Base-by-base conservation (phyloP, 2,888 invertebrate genomes). In the Chaetogeoica ovagalla region DNA sequence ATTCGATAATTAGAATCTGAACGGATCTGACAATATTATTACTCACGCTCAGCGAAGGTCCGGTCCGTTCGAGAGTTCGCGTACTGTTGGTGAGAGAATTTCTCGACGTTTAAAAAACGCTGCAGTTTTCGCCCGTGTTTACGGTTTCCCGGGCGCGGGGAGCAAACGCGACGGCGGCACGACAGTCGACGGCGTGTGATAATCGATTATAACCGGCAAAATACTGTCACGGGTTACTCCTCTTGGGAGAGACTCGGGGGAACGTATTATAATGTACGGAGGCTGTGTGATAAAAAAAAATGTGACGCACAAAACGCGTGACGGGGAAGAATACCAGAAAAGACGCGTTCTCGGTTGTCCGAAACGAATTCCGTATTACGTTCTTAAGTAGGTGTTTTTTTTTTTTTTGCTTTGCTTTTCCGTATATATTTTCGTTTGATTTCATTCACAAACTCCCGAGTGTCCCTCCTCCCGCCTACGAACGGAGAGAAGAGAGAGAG, bases 131-230 rank as follows among this genome's bases (percentile, higher is more conserved):
- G 30, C 30, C 30, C 30, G 30, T 1, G 30, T 2, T 30, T n/a
- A n/a, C 30, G 30, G 30, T 30, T 30, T 30, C 2, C 30, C 30
- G 30, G 30, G 30, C 30, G 30, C 30, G 30, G 2, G 30, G 30
- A 30, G 2, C 30, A 30, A 30, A 30, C 30, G n/a, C 30, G 77
- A n/a, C 70, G 70, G 30, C 48, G 43, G 52, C 37, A 30, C 30
- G 30, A 30, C 30, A 30, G 79, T 79, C n/a, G n/a, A n/a, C n/a
- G n/a, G n/a, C n/a, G n/a, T n/a, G n/a, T n/a, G n/a, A 57, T 71
- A 79, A 79, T 79, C 79, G 79, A 79, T 79, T 79, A 79, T 43
- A 6, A 63, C 57, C 63, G 71, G 71, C 62, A 43, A 71, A 79
- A 71, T 39, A 59, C 70, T 71, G 79, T 71, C 63, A 79, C 63